Evolutionary conservation across 2,797 vertebrate species (phyloP), one percentile per base, ranked within the genome.

Genomic region (Champsocephalus esox): DNA sequence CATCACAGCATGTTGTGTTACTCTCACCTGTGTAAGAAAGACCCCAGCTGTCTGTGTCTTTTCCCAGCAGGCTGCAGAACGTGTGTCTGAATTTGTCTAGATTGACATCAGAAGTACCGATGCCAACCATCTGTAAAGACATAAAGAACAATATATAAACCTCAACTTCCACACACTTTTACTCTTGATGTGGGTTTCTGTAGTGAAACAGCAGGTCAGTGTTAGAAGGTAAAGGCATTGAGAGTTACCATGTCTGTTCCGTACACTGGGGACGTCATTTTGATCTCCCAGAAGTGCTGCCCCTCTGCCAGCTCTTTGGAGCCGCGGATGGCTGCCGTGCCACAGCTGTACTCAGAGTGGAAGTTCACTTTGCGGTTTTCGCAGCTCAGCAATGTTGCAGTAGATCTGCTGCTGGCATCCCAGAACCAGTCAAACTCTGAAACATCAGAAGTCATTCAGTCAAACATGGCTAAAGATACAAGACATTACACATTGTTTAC

Each of bases 241-340:
- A 72, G 11, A 14, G 94, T 17, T 92, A 98, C 98, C 98, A 99
- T 99, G 84, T 99, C 98, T 2, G 98, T 99, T 82, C 97, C 98
- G 0, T 99, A 99, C 51, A 99, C 97, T 0, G 97, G 98, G 0
- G 98, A 99, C 0, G 98, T 99, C 98, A 99, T 99, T 93, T 99
- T 99, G 87, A 99, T 98, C 92, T 99, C 98, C 98, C 98, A 99
- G 92, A 99, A 99, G 91, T 99, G 98, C 83, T 99, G 98, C 19
- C 98, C 97, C 0, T 99, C 97, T 0, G 91, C 93, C 77, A 99
- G 95, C 86, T 98, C 97, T 80, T 96, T 99, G 89, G 95, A 97
- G 52, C 97, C 98, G 0, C 97, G 96, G 74, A 99, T 95, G 12
- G 98, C 98, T 0, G 98, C 98, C 0, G 98, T 99, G 38, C 98